Base-by-base conservation (phyloP, 2,113 vertebrate genomes). In the Macrotus californicus region DNA sequence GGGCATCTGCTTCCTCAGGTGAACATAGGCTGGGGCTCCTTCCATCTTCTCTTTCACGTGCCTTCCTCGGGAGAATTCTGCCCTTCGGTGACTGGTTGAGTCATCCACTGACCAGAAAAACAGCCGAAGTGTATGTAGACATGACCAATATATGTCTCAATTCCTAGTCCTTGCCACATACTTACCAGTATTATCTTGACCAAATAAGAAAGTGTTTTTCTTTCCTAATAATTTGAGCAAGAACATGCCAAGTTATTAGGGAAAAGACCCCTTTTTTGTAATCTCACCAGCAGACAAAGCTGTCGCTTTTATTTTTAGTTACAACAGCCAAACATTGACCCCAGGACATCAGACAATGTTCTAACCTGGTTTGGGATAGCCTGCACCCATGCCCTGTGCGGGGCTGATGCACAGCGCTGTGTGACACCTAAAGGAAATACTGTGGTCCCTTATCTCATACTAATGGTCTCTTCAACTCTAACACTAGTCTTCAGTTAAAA, bases 201-300 rank as follows among this genome's bases (percentile, higher is more conserved):
- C 41, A 59, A 73, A 83, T 67, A 66, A 52, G 82, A 6, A 69
- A 46, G 50, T 21, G n/a, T 0, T 50, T 14, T 50, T 64, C 29
- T 52, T 77, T 66, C 67, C 73, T 86, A 66, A 52, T 41, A 46
- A 92, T 36, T 3, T 82, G 39, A 39, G 9, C 48, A 91, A 61
- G 19, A 61, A 9, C 14, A 43, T 2, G 12, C n/a, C 54, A 72
- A 54, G 69, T 50, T 77, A 52, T 50, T 50, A 52, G 19, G 46
- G 31, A 29, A 56, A 73, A 36, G 12, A 76, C 4, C 9, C 36
- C 6, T 29, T 70, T 69, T 48, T 41, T 50, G 3, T 39, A 75
- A 75, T 59, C 43, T 50, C n/a, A 69, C 19, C 48, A 81, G 69
- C 16, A 94, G 64, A 93, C 79, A 89, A 93, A 90, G 18, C 19